These are phyloP conservation scores for Heterodera schachtii DNA, from an alignment of 1,140 invertebrate species.

Conservation along the genomic window DNA sequence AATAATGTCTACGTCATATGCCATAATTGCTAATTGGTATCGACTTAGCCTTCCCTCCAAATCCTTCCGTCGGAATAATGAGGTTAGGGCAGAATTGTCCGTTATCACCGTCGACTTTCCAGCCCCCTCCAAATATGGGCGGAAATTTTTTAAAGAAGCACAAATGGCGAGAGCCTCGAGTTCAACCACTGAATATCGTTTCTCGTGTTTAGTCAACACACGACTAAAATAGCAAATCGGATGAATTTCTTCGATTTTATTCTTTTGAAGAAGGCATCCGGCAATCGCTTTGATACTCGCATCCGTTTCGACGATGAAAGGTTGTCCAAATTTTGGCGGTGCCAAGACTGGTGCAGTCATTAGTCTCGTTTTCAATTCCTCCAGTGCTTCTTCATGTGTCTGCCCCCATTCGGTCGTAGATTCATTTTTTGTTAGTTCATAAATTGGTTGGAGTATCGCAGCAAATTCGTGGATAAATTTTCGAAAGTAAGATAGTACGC, in stretches of 20 bases:
- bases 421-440: constrained; percentile 31
- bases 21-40: constrained; percentile 27
- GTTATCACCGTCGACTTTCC: constrained; percentile 29
- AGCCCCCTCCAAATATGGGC: constrained; percentile 31
- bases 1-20: constrained; percentile 21
- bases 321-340: constrained; percentile 32
- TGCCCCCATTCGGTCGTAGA: background rate
- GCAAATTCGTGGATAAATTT: constrained; percentile 31
- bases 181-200: constrained; percentile 27
- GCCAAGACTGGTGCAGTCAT: constrained; percentile 29
- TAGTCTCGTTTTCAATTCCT: constrained; percentile 25
- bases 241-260: constrained; percentile 17
- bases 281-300: constrained; percentile 26
- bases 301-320: constrained; percentile 36
- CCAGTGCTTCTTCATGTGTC: constrained; percentile 25
- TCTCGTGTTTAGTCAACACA: constrained; percentile 35
- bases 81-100: constrained; percentile 33
- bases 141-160: constrained; percentile 30
- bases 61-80: constrained; percentile 31
- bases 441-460: constrained; percentile 26
- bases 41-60: constrained; percentile 28
- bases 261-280: constrained; percentile 27
- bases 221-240: constrained; percentile 23
- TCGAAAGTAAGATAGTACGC: constrained; percentile 30
- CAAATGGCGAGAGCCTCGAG: constrained; percentile 32